phyloP scores from a whole-genome alignment of 23 tunicate species.

The Halocynthia roretzi region DNA sequence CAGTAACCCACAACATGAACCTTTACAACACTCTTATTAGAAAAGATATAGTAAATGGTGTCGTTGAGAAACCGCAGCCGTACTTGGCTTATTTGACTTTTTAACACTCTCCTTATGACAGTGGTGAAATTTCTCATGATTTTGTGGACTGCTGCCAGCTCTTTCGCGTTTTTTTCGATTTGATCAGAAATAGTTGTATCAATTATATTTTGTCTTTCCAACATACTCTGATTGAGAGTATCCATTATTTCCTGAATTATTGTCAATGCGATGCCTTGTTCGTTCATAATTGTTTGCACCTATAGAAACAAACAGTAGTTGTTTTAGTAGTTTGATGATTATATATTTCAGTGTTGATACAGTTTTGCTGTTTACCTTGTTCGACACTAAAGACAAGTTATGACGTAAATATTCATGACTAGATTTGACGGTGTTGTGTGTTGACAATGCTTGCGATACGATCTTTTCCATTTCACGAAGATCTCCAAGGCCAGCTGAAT shows the following conservation, averaged over 20 bases:
- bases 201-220: constrained; percentile 42
- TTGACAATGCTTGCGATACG: background rate
- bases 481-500: background rate
- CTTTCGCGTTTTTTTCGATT: constrained; percentile 41
- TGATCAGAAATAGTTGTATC: constrained; percentile 36
- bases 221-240: constrained; percentile 47
- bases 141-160: constrained; percentile 21
- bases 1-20: background rate
- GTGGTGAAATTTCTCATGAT: constrained; percentile 63
- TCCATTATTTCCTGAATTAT: constrained; percentile 45
- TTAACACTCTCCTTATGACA: constrained; percentile 29
- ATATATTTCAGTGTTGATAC: background rate
- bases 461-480: background rate
- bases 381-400: background rate
- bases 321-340: background rate
- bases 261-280: constrained; percentile 55
- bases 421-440: background rate
- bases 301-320: background rate
- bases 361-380: constrained; percentile 2
- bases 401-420: background rate
- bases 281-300: constrained; percentile 44
- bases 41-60: no score
- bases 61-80: background rate
- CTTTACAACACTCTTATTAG: background rate
- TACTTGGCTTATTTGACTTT: constrained; percentile 45